Evolutionary conservation across 2,797 vertebrate genomes (phyloP).

Genomic region (Phylloscopus collybita): DNA sequence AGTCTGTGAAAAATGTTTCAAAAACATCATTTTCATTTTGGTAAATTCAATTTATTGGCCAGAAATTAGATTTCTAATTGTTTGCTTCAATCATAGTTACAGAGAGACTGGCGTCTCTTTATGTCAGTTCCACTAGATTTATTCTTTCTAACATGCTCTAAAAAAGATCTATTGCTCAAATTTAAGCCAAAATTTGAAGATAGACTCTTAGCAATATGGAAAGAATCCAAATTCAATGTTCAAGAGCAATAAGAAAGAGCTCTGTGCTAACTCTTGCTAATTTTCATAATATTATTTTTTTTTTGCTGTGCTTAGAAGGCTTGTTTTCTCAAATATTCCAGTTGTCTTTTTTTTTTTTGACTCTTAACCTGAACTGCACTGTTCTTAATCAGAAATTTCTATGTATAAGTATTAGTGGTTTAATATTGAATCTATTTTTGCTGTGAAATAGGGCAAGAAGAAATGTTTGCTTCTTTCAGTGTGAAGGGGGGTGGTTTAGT

Average conservation of each 20-base stretch:
- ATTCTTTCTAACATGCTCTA: not conserved
- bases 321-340: not conserved
- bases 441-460: conserved; percentile 4
- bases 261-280: not conserved
- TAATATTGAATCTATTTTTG: not conserved
- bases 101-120: not conserved
- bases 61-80: not conserved
- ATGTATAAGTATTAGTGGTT: not conserved
- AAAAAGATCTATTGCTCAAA: not conserved
- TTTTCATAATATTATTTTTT: not conserved
- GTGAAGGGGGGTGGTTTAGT: not conserved
- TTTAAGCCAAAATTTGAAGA: not conserved
- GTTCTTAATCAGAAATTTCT: not conserved
- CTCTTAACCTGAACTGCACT: not conserved
- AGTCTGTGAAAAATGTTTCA: not conserved
- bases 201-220: not conserved
- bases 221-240: not conserved
- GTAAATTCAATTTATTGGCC: not conserved
- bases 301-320: not conserved
- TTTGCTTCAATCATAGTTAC: not conserved
- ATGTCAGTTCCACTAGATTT: not conserved
- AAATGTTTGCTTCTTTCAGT: not conserved
- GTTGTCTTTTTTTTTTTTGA: not conserved
- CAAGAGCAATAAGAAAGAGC: not conserved
- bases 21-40: not conserved